Conservation (phyloP, 2,113 vertebrate species). For the Muntiacus muntjak region DNA sequence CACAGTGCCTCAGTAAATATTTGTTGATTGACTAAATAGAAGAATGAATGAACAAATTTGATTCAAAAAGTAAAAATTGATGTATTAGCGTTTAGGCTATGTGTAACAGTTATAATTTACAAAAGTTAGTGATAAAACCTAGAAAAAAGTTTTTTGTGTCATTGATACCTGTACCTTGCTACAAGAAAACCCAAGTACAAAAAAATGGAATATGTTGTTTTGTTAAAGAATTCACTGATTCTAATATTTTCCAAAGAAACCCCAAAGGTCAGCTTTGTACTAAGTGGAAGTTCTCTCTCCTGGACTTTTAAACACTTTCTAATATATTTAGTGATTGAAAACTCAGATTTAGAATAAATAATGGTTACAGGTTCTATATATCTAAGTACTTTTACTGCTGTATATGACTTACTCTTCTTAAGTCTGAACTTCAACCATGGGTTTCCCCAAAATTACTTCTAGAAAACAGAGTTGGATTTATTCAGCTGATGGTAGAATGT, state of each 20-base stretch:
- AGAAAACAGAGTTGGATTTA: neutral
- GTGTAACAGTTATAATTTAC: neutral
- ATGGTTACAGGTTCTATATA: neutral
- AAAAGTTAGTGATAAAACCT: neutral
- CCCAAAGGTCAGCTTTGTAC: neutral
- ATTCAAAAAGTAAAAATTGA: slow-evolving; percentile 15
- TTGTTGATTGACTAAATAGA: slow-evolving; percentile 37
- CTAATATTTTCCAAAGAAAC: neutral
- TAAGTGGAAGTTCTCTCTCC: neutral
- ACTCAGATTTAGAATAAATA: neutral
- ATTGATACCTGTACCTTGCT: neutral
- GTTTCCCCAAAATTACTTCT: neutral
- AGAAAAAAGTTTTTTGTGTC: neutral
- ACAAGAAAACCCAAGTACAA: neutral
- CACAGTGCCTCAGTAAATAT: neutral
- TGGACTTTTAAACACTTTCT: neutral
- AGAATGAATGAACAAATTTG: slow-evolving; percentile 9
- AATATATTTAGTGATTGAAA: neutral
- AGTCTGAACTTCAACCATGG: neutral
- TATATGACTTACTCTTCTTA: neutral
- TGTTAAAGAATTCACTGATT: neutral
- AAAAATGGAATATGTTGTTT: neutral
- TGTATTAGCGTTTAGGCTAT: neutral
- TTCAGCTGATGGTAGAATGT: neutral
- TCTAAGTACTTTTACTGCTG: neutral